These are phyloP conservation scores for Morpho helenor DNA, from an alignment of 2,888 invertebrate genomes.

Conservation along the genomic window DNA sequence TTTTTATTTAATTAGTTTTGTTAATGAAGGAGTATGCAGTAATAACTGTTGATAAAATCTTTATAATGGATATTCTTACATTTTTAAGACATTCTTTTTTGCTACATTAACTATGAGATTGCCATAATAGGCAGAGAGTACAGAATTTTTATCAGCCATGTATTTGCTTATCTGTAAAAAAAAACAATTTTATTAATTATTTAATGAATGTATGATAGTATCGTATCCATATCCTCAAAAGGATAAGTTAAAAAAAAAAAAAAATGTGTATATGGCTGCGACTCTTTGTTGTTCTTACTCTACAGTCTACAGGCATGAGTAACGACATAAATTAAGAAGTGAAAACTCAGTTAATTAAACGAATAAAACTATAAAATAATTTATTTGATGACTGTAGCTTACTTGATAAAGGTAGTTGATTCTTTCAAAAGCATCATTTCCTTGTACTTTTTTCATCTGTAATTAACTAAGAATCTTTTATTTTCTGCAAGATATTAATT, in stretches of 20 bases:
- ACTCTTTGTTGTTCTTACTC: too few relatives aligned
- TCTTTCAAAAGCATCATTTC: slow-evolving; percentile 83
- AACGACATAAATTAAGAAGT: too few relatives aligned
- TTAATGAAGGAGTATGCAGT: too few relatives aligned
- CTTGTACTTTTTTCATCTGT: slow-evolving; percentile 76
- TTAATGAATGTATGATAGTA: too few relatives aligned
- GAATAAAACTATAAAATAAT: background rate
- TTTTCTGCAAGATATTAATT: too few relatives aligned
- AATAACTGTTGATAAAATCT: too few relatives aligned
- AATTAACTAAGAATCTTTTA: background rate
- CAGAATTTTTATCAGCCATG: slow-evolving; percentile 53
- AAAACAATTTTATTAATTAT: background rate
- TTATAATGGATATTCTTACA: slow-evolving; percentile 37
- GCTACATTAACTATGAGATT: slow-evolving; percentile 76
- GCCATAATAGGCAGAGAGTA: slow-evolving; percentile 76
- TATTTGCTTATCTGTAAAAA: slow-evolving; percentile 72
- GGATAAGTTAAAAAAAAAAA: too few relatives aligned
- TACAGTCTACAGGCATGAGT: too few relatives aligned
- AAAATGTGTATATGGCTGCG: too few relatives aligned
- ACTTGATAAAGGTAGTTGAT: slow-evolving; percentile 86
- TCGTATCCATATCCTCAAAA: too few relatives aligned
- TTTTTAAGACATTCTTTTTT: slow-evolving; percentile 80
- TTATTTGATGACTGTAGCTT: slow-evolving; percentile 25
- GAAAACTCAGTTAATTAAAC: too few relatives aligned
- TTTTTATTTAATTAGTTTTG: too few relatives aligned